Base-by-base conservation (phyloP, 2,113 vertebrate species). In the Gasterosteus aculeatus region DNA sequence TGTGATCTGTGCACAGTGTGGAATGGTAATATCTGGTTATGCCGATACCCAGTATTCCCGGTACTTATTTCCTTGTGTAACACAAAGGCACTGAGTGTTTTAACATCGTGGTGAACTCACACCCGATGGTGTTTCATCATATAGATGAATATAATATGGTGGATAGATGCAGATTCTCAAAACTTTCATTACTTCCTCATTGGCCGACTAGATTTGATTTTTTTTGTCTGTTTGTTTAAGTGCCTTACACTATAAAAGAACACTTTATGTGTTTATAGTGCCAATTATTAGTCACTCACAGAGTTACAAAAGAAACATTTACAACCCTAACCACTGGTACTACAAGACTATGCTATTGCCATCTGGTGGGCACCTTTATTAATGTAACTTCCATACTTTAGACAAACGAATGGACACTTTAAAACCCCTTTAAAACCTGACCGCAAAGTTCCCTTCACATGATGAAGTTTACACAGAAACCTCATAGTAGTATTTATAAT, bases 1-100 rank as follows among this genome's bases (percentile, higher is more conserved):
- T 64, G 65, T 78, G 65, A 64, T 74, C 56, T 83, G 80, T 87
- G 80, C 63, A 81, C 70, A 44, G 69, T 71, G 61, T 89, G 77
- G 83, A 79, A 80, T 75, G 76, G 66, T 71, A 46, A n/a, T n/a
- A n/a, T n/a, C n/a, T n/a, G n/a, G n/a, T n/a, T n/a, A n/a, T n/a
- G n/a, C n/a, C n/a, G n/a, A n/a, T n/a, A n/a, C n/a, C n/a, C n/a
- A n/a, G n/a, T n/a, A n/a, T n/a, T n/a, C n/a, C n/a, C n/a, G n/a
- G n/a, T n/a, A n/a, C n/a, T n/a, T n/a, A n/a, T n/a, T n/a, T n/a
- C n/a, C n/a, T n/a, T n/a, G n/a, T n/a, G n/a, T n/a, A n/a, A n/a
- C n/a, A n/a, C n/a, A n/a, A n/a, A n/a, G n/a, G n/a, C n/a, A n/a
- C n/a, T n/a, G n/a, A n/a, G n/a, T n/a, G n/a, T n/a, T n/a, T n/a